Conservation (phyloP, 2,113 vertebrate species). For the Gadus macrocephalus region DNA sequence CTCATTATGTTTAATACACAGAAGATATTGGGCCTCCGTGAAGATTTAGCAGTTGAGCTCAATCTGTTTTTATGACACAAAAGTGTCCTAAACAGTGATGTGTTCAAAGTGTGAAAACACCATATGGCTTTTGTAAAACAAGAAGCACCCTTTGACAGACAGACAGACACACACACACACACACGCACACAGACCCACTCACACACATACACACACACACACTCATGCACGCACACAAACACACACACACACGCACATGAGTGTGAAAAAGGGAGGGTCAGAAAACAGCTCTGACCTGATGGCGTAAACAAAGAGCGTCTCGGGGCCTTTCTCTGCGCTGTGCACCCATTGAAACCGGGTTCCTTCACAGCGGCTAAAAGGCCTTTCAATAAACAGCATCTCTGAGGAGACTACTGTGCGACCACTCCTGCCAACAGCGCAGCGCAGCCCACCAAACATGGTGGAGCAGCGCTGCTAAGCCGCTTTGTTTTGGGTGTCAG, state of each 20-base stretch:
- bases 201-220: constrained; percentile 6
- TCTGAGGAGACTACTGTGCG: constrained; percentile 48
- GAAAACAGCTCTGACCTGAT: constrained; percentile 61
- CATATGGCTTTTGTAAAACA: background rate
- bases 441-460: too few species aligned
- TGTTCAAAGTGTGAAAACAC: background rate
- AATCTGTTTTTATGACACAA: too few species aligned
- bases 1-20: too few species aligned
- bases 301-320: constrained; percentile 43
- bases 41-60: too few species aligned
- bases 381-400: constrained; percentile 58
- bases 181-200: background rate
- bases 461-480: too few species aligned
- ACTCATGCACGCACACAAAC: constrained; percentile 30
- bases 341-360: constrained; percentile 51
- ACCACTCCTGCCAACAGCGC: constrained; percentile 17
- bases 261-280: constrained; percentile 26
- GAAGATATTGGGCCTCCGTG: too few species aligned
- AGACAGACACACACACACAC: background rate
- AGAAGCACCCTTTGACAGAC: background rate
- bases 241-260: background rate
- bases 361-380: constrained; percentile 40
- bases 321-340: constrained; percentile 37
- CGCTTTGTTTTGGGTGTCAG: too few species aligned
- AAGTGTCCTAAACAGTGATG: too few species aligned